Evolutionary conservation across 2,888 invertebrate genomes (phyloP).

Genomic region (Drosophila putrida): DNA sequence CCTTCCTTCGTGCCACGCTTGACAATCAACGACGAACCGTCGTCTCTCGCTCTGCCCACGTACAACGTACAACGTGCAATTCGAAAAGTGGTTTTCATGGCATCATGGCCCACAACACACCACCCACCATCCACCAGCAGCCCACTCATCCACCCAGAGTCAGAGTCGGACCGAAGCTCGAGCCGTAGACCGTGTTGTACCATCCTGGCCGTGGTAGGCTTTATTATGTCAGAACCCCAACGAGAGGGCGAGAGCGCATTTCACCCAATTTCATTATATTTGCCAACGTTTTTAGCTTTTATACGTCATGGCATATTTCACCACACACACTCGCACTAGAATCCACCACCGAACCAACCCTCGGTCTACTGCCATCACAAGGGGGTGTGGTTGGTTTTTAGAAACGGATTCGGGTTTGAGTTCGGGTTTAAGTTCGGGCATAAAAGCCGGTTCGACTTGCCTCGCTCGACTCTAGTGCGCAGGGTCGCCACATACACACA

Average conservation of each 20-base stretch:
- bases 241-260: conserved; percentile 57
- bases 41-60: conserved; percentile 42
- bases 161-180: background rate
- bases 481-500: conserved; percentile 54
- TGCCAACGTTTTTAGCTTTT: conserved; percentile 82
- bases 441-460: conserved; percentile 69
- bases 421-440: conserved; percentile 31
- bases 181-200: conserved; percentile 29
- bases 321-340: conserved; percentile 62
- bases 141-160: conserved; percentile 31
- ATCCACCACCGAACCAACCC: conserved; percentile 47
- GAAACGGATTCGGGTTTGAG: conserved; percentile 37
- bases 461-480: conserved; percentile 65
- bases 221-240: conserved; percentile 78
- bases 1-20: conserved; percentile 38
- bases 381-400: conserved; percentile 12
- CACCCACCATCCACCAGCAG: conserved; percentile 15
- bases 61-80: conserved; percentile 77
- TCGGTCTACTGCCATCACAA: background rate
- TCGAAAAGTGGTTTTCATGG: conserved; percentile 80
- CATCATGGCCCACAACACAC: conserved; percentile 65
- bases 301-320: conserved; percentile 82
- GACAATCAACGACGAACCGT: conserved; percentile 60
- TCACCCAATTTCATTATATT: conserved; percentile 83
- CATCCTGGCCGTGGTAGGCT: conserved; percentile 71